A percentile compares a stretch with the other conserved stretches of the same genome.
Conservation (phyloP, 35 echinoderm and acorn worm species). For the Lytechinus pictus region DNA sequence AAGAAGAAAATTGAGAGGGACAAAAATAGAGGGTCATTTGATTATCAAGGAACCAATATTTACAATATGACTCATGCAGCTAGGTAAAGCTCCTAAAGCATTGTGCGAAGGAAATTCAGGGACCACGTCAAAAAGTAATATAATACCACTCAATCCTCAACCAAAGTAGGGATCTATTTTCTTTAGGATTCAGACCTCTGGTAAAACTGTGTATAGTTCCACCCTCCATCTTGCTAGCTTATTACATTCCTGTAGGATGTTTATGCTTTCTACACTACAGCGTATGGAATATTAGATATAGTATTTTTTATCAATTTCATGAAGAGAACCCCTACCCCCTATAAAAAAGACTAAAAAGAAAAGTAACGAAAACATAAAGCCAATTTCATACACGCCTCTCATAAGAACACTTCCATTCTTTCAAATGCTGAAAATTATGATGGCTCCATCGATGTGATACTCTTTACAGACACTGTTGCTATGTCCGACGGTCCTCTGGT, state of each 20-base stretch:
- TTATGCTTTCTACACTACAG: no score
- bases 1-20: neutral
- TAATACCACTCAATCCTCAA: neutral
- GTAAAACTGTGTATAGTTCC: neutral
- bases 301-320: no score
- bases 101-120: neutral
- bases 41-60: slow-evolving; percentile 4
- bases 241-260: neutral
- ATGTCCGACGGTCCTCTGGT: no score
- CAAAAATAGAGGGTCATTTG: neutral
- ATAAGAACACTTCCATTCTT: no score
- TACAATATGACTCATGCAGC: neutral
- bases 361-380: no score
- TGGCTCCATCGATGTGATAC: no score
- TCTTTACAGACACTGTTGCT: no score
- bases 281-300: no score
- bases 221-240: neutral
- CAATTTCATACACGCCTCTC: no score
- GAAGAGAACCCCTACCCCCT: no score
- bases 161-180: neutral
- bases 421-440: no score
- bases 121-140: neutral
- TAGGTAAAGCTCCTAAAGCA: neutral
- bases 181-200: neutral
- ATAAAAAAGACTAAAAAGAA: no score